Conservation (phyloP, 2,113 vertebrate species). For the Stomatorhinus ivindoensis region DNA sequence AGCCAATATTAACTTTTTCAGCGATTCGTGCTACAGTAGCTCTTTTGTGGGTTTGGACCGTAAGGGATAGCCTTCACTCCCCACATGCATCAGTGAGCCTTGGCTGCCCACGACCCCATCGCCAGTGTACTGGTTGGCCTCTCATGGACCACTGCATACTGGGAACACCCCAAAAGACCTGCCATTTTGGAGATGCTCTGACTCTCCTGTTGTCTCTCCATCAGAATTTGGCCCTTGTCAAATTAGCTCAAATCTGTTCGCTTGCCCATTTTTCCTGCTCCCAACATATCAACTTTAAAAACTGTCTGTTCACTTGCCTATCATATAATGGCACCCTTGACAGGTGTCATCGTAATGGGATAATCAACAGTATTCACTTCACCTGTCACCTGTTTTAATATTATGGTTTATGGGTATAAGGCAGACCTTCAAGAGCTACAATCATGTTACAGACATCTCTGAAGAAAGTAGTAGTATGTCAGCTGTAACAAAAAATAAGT, state of each 20-base stretch:
- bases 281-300: not conserved
- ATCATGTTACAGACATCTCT: not conserved
- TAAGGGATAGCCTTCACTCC: not conserved
- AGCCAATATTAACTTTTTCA: not conserved
- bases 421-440: not conserved
- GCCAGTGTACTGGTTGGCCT: not conserved
- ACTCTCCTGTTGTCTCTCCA: not conserved
- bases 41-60: not conserved
- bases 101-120: not conserved
- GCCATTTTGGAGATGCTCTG: not conserved
- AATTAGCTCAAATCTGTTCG: not conserved
- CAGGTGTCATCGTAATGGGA: not conserved
- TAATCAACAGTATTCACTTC: not conserved
- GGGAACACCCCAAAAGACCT: not conserved
- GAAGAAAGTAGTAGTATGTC: not conserved
- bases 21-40: not conserved
- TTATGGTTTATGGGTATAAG: not conserved
- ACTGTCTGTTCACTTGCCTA: not conserved
- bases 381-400: not conserved
- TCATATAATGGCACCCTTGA: not conserved
- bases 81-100: not conserved
- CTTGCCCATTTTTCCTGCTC: not conserved
- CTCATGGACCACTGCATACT: not conserved
- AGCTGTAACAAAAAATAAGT: not conserved
- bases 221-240: not conserved